Base-by-base conservation (phyloP, 2,113 vertebrate genomes). In the Orcinus orca region DNA sequence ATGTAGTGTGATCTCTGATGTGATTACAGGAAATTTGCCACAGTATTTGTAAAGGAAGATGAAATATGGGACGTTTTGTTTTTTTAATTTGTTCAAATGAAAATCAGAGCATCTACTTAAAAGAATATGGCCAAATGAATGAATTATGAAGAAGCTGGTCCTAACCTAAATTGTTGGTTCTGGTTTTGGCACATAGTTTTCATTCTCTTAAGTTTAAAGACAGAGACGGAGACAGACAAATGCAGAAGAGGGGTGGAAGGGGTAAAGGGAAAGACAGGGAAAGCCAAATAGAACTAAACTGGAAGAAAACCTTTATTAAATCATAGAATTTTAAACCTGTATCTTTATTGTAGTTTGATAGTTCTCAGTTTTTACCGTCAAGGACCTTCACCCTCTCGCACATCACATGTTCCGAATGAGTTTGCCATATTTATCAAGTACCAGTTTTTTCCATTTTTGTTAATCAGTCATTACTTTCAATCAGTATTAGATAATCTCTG, bases 161-260 rank as follows among this genome's bases (percentile, higher is more conserved):
- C 93, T 90, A 93, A 86, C 26, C 23, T 96, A 71, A 71, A 93
- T 90, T 90, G 29, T 68, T 93, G 90, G 47, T 65, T 93, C n/a
- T 82, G 14, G 41, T 50, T 87, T 93, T 95, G 58, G 62, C 20
- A 70, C 11, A 9, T 79, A 76, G 41, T 33, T 88, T 96, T 63
- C 11, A 68, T 94, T 81, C 82, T n/a, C 38, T 90, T 79, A 58
- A 77, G 58, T 85, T 95, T 95, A 89, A 44, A 63, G 63, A 76
- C 13, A 47, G 87, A 63, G 17, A 17, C 21, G 70, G 31, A 53
- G n/a, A 26, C 6, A 25, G 33, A 36, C 88, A 53, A 62, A 53
- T 26, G 41, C 55, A 33, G 18, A 74, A 60, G 58, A 33, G n/a
- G 31, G 38, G 3, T 33, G 26, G 18, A 62, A 85, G 47, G 44